Percentiles rank a stretch among this genome's conserved stretches.
Conservation (phyloP, 2,113 vertebrate genomes). For the Ginglymostoma cirratum region DNA sequence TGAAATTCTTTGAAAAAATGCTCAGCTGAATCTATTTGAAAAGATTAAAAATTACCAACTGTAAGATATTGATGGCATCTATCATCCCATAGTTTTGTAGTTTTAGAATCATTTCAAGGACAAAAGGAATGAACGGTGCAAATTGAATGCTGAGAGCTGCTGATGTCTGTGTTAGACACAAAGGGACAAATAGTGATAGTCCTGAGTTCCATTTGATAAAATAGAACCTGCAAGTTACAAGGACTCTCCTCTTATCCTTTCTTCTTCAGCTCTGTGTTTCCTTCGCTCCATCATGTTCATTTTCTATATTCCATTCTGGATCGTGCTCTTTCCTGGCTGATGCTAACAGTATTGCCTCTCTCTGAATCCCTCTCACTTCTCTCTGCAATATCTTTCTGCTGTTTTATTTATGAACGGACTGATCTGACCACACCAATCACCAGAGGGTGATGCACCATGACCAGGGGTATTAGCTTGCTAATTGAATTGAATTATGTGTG, state of each 20-base stretch:
- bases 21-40: not conserved
- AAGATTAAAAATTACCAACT: not conserved
- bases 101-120: no score
- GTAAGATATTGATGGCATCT: no score
- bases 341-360: not conserved
- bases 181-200: no score
- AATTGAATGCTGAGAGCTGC: no score
- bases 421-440: not conserved
- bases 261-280: not conserved
- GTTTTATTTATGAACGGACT: not conserved
- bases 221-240: not conserved
- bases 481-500: not conserved
- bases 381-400: not conserved
- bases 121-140: not conserved
- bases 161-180: not conserved
- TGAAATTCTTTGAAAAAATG: not conserved
- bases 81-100: no score
- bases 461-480: not conserved
- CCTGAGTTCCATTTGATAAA: not conserved
- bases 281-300: not conserved
- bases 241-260: not conserved
- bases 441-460: not conserved
- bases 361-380: not conserved
- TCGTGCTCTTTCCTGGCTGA: not conserved
- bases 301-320: not conserved